Conservation (phyloP, 2,113 vertebrate species). For the Oncorhynchus clarkii region DNA sequence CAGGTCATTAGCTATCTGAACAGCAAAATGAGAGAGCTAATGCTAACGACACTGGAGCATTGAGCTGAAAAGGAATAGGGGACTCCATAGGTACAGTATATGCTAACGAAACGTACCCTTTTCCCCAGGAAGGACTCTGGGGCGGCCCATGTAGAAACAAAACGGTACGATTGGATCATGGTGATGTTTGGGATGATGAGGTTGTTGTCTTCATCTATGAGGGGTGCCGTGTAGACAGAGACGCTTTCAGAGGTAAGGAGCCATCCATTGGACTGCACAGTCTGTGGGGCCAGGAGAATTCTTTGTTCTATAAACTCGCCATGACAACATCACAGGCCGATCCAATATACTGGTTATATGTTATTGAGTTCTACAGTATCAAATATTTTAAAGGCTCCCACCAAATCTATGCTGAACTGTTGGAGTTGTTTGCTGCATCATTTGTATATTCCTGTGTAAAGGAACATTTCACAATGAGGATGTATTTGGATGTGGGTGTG, state of each 20-base stretch:
- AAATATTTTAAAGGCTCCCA: too few relatives aligned
- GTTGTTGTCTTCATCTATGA: slow-evolving; percentile 48
- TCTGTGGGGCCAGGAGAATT: slow-evolving; percentile 60
- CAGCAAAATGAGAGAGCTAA: not conserved
- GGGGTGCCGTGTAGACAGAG: slow-evolving; percentile 15
- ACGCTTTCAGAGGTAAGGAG: slow-evolving; percentile 62
- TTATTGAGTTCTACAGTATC: too few relatives aligned
- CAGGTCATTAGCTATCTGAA: not conserved
- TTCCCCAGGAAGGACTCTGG: slow-evolving; percentile 84
- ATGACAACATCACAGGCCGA: too few relatives aligned
- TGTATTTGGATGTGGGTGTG: not conserved
- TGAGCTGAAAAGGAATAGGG: not conserved
- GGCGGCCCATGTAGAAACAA: slow-evolving; percentile 81
- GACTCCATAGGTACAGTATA: not conserved
- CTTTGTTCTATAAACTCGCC: too few relatives aligned
- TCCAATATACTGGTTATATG: too few relatives aligned
- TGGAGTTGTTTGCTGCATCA: too few relatives aligned
- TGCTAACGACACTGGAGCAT: not conserved
- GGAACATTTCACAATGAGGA: too few relatives aligned
- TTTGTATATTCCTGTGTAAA: too few relatives aligned
- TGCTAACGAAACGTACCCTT: slow-evolving; percentile 71
- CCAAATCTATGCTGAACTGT: too few relatives aligned
- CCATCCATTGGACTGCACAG: slow-evolving; percentile 77
- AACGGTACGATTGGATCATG: slow-evolving; percentile 53
- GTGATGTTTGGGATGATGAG: slow-evolving; percentile 71